These are phyloP conservation scores for Lethrus apterus DNA, from an alignment of 1,140 invertebrate genomes.

Conservation along the genomic window DNA sequence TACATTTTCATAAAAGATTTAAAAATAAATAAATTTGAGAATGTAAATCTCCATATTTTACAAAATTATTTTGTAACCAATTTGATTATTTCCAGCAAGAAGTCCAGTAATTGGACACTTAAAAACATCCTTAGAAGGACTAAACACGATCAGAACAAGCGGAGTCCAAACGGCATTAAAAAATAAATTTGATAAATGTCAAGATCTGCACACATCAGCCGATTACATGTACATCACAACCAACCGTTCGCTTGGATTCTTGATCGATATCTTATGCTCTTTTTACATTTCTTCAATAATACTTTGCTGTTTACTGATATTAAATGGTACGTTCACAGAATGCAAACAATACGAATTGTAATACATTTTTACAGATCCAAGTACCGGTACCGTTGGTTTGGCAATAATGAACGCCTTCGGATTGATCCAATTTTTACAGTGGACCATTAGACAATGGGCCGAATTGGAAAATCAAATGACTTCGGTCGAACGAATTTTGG, in stretches of 20 bases:
- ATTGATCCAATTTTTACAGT: constrained; percentile 75
- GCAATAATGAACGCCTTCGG: constrained; percentile 69
- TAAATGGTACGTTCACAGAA: constrained; percentile 2
- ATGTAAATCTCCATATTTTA: background rate
- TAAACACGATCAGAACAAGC: constrained; percentile 84
- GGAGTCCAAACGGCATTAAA: constrained; percentile 68
- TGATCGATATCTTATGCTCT: constrained; percentile 69
- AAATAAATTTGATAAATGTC: constrained; percentile 70
- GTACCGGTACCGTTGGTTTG: constrained; percentile 65
- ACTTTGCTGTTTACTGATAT: constrained; percentile 43
- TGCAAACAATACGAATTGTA: too few species aligned
- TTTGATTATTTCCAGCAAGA: constrained; percentile 48
- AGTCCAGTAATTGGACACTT: constrained; percentile 83
- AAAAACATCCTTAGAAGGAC: constrained; percentile 78
- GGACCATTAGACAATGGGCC: constrained; percentile 74
- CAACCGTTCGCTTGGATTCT: constrained; percentile 63
- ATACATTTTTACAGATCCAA: constrained; percentile 37
- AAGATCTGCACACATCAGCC: constrained; percentile 63
- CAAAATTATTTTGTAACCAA: background rate
- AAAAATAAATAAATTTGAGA: background rate
- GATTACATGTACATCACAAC: constrained; percentile 56
- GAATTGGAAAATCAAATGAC: constrained; percentile 83
- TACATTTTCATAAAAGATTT: background rate
- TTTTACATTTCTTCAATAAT: constrained; percentile 56
- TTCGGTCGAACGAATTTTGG: constrained; percentile 73